These are phyloP conservation scores for Motacilla tschutschensis DNA, from an alignment of 2,113 vertebrate genomes.

Conservation along the genomic window DNA sequence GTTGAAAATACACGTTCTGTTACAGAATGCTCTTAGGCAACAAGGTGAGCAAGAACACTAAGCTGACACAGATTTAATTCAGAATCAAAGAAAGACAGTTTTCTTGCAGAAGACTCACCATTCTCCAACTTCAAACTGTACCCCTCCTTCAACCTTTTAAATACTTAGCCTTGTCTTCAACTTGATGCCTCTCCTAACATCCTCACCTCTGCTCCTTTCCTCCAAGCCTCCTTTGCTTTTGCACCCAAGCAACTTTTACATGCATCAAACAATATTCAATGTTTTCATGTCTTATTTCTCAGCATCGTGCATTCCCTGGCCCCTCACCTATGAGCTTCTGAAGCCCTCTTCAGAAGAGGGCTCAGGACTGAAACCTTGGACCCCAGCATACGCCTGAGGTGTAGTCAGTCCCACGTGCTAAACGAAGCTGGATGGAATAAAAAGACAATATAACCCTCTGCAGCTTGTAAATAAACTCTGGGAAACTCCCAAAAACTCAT, in stretches of 20 bases:
- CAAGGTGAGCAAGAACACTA: not conserved
- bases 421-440: not conserved
- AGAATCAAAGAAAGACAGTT: not conserved
- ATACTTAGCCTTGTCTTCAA: not conserved
- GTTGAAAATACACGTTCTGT: not conserved
- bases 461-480: not conserved
- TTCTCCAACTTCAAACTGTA: not conserved
- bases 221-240: not conserved
- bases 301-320: not conserved
- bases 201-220: not conserved
- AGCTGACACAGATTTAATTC: not conserved
- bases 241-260: not conserved
- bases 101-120: not conserved
- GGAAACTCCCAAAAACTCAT: no score
- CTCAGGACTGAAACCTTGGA: not conserved
- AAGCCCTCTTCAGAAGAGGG: not conserved
- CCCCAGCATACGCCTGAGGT: not conserved
- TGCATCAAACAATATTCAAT: not conserved
- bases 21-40: not conserved
- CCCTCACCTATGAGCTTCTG: not conserved
- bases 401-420: fast-evolving
- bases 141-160: not conserved
- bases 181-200: not conserved
- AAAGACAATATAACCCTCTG: not conserved
- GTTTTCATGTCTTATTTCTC: not conserved